These are phyloP conservation scores for Leptodactylus fuscus DNA, from an alignment of 2,113 vertebrate species.

Conservation along the genomic window DNA sequence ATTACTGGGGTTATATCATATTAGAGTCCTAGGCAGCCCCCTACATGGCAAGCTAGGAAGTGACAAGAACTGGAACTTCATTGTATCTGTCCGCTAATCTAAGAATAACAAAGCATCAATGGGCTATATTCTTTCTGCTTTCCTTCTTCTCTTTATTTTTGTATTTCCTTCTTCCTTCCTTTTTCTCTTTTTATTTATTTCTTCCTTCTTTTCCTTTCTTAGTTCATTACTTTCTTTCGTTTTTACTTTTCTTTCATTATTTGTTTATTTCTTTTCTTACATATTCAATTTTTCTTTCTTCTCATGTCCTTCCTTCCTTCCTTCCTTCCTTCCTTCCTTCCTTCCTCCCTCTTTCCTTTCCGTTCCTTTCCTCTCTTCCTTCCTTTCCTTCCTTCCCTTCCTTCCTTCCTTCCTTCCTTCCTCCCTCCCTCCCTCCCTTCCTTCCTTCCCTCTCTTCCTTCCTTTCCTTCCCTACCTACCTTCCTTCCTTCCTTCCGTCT, in stretches of 20 bases:
- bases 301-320: too few relatives aligned
- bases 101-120: too few relatives aligned
- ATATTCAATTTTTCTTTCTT: too few relatives aligned
- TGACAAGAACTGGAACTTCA: too few relatives aligned
- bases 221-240: too few relatives aligned
- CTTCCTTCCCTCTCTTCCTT: background rate
- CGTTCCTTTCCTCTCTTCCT: background rate
- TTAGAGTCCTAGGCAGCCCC: background rate
- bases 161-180: background rate
- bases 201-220: too few relatives aligned
- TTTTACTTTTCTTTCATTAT: too few relatives aligned
- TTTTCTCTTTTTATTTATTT: background rate
- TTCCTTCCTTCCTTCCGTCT: too few relatives aligned
- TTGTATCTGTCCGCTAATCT: too few relatives aligned
- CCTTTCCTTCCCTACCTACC: too few relatives aligned
- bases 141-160: background rate
- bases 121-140: background rate
- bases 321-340: background rate
- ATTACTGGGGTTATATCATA: background rate
- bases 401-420: background rate
- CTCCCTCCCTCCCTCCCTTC: background rate
- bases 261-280: too few relatives aligned
- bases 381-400: background rate
- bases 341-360: background rate
- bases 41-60: background rate